Evolutionary conservation across 2,113 vertebrate genomes (phyloP).

Genomic region (Muntiacus reevesi): DNA sequence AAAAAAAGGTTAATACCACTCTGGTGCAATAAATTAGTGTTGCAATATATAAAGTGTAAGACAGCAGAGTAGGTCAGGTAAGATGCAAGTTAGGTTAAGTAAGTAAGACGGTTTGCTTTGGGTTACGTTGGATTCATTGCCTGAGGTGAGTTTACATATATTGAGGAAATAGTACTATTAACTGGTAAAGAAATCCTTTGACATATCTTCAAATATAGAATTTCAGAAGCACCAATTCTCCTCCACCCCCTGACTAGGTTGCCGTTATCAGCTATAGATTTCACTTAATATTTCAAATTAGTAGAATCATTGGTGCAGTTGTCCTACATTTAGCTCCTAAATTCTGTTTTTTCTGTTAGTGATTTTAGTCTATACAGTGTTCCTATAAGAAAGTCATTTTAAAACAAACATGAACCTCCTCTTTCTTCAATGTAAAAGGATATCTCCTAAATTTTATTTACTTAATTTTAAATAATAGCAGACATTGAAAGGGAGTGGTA

Average conservation of each 20-base stretch:
- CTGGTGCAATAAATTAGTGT: neutral
- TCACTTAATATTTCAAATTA: conserved; percentile 25
- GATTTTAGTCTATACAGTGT: neutral
- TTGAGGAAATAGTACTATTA: neutral
- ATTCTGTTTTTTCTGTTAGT: conserved; percentile 53
- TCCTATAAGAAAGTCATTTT: neutral
- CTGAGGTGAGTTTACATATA: neutral
- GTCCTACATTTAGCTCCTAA: neutral
- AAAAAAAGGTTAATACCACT: neutral
- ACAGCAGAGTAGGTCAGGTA: neutral
- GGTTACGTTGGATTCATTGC: neutral
- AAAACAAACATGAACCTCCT: neutral
- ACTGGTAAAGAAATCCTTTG: conserved; percentile 40
- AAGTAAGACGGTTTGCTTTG: neutral
- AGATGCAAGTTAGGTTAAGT: neutral
- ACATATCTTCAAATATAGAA: neutral
- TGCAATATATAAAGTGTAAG: neutral
- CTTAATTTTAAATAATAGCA: neutral
- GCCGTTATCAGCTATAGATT: conserved; percentile 39
- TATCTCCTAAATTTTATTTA: neutral
- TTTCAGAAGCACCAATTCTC: neutral
- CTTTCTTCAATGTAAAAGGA: neutral
- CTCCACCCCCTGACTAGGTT: neutral
- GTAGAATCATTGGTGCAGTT: conserved; percentile 22
- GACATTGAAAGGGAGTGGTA: neutral